Evolutionary conservation across 1,140 invertebrate genomes (phyloP), one percentile per base, ranked within the genome.

Genomic region (Limonius californicus): DNA sequence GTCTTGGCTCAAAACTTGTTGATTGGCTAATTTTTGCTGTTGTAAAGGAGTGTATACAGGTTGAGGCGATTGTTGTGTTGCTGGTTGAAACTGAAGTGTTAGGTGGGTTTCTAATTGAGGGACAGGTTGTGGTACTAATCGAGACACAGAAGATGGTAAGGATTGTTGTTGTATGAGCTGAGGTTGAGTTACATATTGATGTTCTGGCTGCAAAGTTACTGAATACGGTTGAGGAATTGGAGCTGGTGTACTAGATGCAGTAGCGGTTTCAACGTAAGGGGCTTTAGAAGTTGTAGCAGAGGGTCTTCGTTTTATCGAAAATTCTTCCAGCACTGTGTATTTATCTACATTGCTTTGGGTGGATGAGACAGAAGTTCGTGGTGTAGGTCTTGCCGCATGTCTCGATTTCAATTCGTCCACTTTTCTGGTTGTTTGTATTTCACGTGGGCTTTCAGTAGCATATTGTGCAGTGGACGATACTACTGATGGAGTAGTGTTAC

Each of bases 301-400:
- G 2, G 35, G 35, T 50, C 53, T 21, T 14, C 60, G 54, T 53
- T 63, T 61, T 15, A 66, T 47, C 11, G 56, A 42, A 62, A 73
- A 72, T 53, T 72, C 66, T 58, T 72, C 71, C 21, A 72, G 60
- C 14, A 72, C 66, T 7, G 71, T 72, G 50, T 72, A 72, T 30
- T 61, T 43, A 30, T 50, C 53, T 16, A 53, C 3, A 21, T 61
- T 66, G 11, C 56, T 68, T 16, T 47, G 32, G 20, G 61, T 59
- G 12, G 32, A 56, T n/a, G 32, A 50, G 15, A 62, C 54, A 53
- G 59, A 54, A 7, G 54, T 47, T 16, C 39, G 19, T 57, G 35
- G 39, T 23, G 64, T 62, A 20, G 54, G 21, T 27, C 18, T 30
- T 47, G 23, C 56, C 54, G 66, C 54, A 19, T 62, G 47, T 53